phyloP scores from a whole-genome alignment of 2,113 vertebrate genomes.

The Uropsilus gracilis region DNA sequence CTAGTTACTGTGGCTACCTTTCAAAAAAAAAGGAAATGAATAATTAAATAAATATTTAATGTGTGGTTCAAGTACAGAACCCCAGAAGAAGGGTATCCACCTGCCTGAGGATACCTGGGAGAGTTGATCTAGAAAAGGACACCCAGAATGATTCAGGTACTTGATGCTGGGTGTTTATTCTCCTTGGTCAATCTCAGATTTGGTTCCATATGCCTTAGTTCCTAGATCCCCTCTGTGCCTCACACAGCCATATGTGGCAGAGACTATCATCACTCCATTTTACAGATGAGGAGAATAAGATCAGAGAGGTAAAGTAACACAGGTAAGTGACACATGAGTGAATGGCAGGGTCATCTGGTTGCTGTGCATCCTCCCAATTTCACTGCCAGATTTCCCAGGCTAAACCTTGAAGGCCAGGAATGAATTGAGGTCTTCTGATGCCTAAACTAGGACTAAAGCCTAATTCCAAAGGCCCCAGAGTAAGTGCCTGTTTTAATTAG shows the following conservation, averaged over 20 bases:
- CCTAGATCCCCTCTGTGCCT: neutral
- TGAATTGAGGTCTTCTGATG: neutral
- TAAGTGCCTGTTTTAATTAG: conserved; percentile 46
- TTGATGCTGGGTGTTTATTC: neutral
- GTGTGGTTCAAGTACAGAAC: neutral
- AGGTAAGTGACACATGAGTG: neutral
- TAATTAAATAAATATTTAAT: neutral
- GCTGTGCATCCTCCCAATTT: neutral
- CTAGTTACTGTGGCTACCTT: neutral
- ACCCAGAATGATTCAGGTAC: neutral
- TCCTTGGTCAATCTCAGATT: neutral
- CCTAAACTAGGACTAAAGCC: neutral
- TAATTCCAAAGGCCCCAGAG: conserved; percentile 15
- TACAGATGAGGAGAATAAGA: neutral
- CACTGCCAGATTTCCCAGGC: neutral
- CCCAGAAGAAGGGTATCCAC: neutral
- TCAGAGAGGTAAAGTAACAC: neutral
- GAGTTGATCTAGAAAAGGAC: neutral
- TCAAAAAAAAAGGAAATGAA: neutral
- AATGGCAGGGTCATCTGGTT: neutral
- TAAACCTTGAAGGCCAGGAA: neutral
- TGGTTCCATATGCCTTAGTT: neutral
- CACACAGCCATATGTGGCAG: neutral
- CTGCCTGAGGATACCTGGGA: neutral
- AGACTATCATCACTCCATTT: neutral